Conservation (phyloP, 1,140 invertebrate species). For the Aradophagus sp. region DNA sequence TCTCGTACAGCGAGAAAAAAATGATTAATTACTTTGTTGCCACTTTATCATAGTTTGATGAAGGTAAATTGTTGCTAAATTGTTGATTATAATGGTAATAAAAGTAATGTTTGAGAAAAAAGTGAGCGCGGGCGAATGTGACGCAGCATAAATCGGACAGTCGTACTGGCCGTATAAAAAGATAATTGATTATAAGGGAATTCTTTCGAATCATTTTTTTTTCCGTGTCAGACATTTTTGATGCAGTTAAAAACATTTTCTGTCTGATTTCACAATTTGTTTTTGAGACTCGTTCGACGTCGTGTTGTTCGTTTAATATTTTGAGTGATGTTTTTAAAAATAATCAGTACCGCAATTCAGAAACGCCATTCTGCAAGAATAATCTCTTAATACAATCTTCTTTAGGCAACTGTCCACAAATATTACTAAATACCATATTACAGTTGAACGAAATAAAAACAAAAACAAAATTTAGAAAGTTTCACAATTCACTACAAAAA, state of each 20-base stretch:
- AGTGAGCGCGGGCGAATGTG: conserved; percentile 23
- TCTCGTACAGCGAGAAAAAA: conserved; percentile 27
- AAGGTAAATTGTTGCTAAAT: conserved; percentile 54
- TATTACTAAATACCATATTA: too few relatives aligned
- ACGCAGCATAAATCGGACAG: conserved; percentile 24
- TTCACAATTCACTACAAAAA: too few relatives aligned
- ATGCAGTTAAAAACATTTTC: conserved; percentile 25
- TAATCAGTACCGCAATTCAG: too few relatives aligned
- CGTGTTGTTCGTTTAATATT: not conserved
- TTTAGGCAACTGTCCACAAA: too few relatives aligned
- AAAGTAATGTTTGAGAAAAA: conserved; percentile 43
- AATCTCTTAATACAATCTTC: too few relatives aligned
- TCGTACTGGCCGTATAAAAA: conserved; percentile 31
- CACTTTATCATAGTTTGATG: conserved; percentile 49
- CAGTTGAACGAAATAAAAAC: too few relatives aligned
- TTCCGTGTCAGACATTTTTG: conserved; percentile 14
- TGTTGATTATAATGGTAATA: conserved; percentile 49
- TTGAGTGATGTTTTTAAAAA: not conserved
- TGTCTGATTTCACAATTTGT: conserved; percentile 9
- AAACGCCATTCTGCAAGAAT: too few relatives aligned
- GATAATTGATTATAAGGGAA: conserved; percentile 38
- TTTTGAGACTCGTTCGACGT: conserved; percentile 9
- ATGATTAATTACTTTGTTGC: conserved; percentile 43
- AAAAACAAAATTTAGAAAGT: too few relatives aligned
- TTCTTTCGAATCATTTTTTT: conserved; percentile 30